These are phyloP conservation scores for Calameuta filiformis DNA, from an alignment of 2,888 invertebrate genomes.

Conservation along the genomic window DNA sequence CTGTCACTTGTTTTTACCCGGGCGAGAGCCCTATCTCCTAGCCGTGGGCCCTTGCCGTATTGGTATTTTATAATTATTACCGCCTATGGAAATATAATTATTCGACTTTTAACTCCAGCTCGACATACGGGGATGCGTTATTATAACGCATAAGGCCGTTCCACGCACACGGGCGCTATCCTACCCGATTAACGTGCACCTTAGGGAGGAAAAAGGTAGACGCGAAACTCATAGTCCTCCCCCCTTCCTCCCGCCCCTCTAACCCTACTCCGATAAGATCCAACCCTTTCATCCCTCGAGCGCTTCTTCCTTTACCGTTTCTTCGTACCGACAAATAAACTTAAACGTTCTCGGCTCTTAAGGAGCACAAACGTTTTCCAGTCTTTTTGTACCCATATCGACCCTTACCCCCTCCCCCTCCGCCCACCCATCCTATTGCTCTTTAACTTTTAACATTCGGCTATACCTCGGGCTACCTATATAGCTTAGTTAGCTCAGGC, in stretches of 20 bases:
- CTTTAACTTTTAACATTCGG: neutral
- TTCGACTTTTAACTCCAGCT: slow-evolving; percentile 23
- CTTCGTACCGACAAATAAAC: neutral
- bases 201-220: neutral
- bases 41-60: slow-evolving; percentile 23
- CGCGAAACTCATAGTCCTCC: neutral
- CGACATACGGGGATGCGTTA: slow-evolving; percentile 27
- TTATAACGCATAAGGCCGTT: slow-evolving; percentile 41
- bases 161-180: slow-evolving; percentile 46
- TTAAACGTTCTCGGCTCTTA: neutral
- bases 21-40: slow-evolving; percentile 32
- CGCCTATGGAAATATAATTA: slow-evolving; percentile 41
- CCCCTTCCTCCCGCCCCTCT: too few relatives aligned
- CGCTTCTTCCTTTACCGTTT: neutral
- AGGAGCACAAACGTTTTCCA: neutral
- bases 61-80: slow-evolving; percentile 51
- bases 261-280: neutral
- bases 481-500: neutral
- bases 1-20: slow-evolving; percentile 57
- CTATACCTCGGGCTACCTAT: neutral
- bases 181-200: slow-evolving; percentile 12
- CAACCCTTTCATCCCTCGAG: neutral
- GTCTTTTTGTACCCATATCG: neutral
- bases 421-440: neutral
- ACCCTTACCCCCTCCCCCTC: neutral